Base-by-base conservation (phyloP, 2,113 vertebrate species). In the Gasterosteus nipponicus region DNA sequence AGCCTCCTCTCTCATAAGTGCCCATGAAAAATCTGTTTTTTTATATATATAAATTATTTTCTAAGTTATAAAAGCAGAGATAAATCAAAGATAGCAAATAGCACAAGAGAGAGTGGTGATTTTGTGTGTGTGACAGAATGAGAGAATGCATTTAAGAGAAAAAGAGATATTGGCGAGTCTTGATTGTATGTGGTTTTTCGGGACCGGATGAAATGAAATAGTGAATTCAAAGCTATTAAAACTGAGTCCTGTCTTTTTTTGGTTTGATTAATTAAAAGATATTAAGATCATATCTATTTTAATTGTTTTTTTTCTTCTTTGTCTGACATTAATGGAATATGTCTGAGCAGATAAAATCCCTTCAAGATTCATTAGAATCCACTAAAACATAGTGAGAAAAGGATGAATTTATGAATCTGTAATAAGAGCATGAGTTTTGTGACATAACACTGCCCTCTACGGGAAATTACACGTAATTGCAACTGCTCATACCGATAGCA, bases 41-140 rank as follows among this genome's bases (percentile, higher is more conserved):
- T 73, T 57, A 38, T 38, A 38, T 69, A 51, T 47, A 82, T 89
- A 92, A 93, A 92, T 91, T 88, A 91, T 91, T 89, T 85, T 88
- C 80, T 92, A 91, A 91, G 75, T 91, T 90, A 91, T 91, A 84
- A 87, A 81, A 70, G 57, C 75, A 70, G 86, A 88, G n/a, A 83
- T 88, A 67, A 87, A 81, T 91, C 85, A 87, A 91, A 75, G 65
- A 88, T 62, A 85, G 70, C 75, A 77, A 86, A 91, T 62, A 91
- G 90, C 91, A 92, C 91, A 91, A 91, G 61, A 16, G 44, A 74
- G 68, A 29, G 63, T 82, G 82, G 39, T 62, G 62, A 80, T 76
- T 81, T 57, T 44, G 74, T 31, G 67, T 44, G 57, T 19, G 49
- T 74, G 61, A 35, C 51, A 44, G 61, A 41, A 39, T 12, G 68